Evolutionary conservation across 2,797 vertebrate genomes (phyloP), one percentile per base, ranked within the genome.

Genomic region (Podargus strigoides): DNA sequence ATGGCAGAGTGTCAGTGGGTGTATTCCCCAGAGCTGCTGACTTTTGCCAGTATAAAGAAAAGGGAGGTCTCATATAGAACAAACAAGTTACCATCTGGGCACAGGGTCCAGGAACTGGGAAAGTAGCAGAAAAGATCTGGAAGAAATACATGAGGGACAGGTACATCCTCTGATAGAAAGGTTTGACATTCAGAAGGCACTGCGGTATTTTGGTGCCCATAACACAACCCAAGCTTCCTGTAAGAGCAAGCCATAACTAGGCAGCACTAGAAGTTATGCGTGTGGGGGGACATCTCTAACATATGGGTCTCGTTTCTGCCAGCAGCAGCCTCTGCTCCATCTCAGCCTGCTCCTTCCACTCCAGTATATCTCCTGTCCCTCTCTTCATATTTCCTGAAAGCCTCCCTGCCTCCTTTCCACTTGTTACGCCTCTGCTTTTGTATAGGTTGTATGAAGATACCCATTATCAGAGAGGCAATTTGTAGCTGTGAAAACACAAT

Each of bases 1-100:
- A 72, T 0, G 0, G 10, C 6, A 46, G 16, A 58, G 14, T 5
- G 22, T 36, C 7, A 27, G 41, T 5, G 3, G 32, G 1, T 52
- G 4, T 21, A 23, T 37, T 46, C n/a, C 16, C 13, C 9, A 69
- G 24, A 59, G 36, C 30, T 36, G 26, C 17, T 78, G 32, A 49
- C 13, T 58, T 56, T 30, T 56, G 23, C 8, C 22, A 6, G 9
- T 18, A 3, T 39, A 74, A 74, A 76, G 21, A 50, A 72, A 56
- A 70, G 3, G 9, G 12, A 28, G 6, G 17, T 11, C 24, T 74
- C 14, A 34, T 69, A 59, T 3, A 69, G 22, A 24, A 14, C 34
- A 74, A 37, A 60, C 7, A 82, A 39, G 7, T 36, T 41, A 70
- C 23, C 56, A 67, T 3, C 32, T 56, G 28, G 15, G 20, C 5